phyloP scores from a whole-genome alignment of 1,140 invertebrate species.

The Pseudoatta argentina region DNA sequence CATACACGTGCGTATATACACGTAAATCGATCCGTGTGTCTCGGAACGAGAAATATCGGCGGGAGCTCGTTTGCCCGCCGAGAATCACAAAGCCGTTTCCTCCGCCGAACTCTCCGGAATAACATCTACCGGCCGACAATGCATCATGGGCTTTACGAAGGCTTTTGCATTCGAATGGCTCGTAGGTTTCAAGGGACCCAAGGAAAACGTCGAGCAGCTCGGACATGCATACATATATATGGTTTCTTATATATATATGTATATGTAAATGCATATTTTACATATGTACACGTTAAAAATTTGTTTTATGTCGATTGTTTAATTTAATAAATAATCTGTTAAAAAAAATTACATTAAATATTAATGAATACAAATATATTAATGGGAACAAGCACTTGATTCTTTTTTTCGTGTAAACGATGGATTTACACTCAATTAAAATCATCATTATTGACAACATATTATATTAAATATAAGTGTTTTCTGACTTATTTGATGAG shows the following conservation, averaged over 20 bases:
- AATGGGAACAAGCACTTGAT: too few relatives aligned
- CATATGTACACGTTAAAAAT: neutral
- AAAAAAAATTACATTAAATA: neutral
- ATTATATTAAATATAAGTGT: too few relatives aligned
- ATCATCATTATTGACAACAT: too few relatives aligned
- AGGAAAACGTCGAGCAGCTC: neutral
- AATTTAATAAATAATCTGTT: neutral
- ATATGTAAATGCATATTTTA: neutral
- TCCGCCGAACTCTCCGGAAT: slow-evolving; percentile 25
- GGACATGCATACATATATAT: neutral
- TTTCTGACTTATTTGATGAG: too few relatives aligned
- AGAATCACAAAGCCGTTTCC: slow-evolving; percentile 64
- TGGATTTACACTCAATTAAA: too few relatives aligned
- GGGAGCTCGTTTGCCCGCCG: slow-evolving; percentile 26
- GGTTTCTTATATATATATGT: neutral
- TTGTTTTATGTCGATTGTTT: slow-evolving; percentile 4
- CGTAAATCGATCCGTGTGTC: slow-evolving; percentile 18
- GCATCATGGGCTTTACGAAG: slow-evolving; percentile 68
- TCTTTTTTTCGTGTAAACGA: too few relatives aligned
- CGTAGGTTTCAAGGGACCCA: slow-evolving; percentile 28
- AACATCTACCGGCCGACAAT: slow-evolving; percentile 65
- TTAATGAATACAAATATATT: too few relatives aligned
- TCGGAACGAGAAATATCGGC: slow-evolving; percentile 28
- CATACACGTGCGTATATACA: neutral
- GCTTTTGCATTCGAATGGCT: slow-evolving; percentile 69